Evolutionary conservation across 2,113 vertebrate genomes (phyloP), one percentile per base, ranked within the genome.

Genomic region (Vulpes vulpes): DNA sequence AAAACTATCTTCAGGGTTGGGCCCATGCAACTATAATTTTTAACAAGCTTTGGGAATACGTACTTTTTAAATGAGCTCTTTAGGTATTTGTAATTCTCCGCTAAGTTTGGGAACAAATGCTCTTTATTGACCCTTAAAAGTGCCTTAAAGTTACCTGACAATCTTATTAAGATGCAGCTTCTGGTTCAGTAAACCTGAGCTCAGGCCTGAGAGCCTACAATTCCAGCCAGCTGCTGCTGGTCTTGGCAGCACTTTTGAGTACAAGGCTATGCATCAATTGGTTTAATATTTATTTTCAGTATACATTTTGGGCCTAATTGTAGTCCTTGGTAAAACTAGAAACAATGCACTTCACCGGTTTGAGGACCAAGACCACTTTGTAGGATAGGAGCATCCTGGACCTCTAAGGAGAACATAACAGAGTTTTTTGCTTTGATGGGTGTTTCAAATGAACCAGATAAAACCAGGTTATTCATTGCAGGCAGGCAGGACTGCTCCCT

Each of bases 11-110:
- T 27, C 16, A 15, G 82, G 51, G 55, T 74, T 53, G 88, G 20
- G 17, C 2, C 62, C 15, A 27, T 7, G 17, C 53, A 73, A 65
- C 7, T 16, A 27, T 79, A 35, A 71, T 80, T 89, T 92, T 65
- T 74, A 85, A 79, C 84, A 94, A 83, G 81, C 69, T 90, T 35
- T 55, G n/a, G 27, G 86, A 81, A 69, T 5, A 17, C 4, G 3
- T 53, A 35, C 19, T 69, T 86, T 95, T 84, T 5, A 53, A 83
- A 59, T 0, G 5, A 87, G 35, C 83, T 51, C 30, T 62, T 65
- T 8, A 0, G 14, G 64, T 55, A 23, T 73, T 25, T 74, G 59
- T 14, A 71, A 67, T 16, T 35, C 16, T 80, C 43, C 38, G 64
- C 76, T 64, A 32, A 57, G 19, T 80, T 14, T 65, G 43, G 71